Conservation (phyloP, 2,888 invertebrate species). For the Petrolisthes manimaculis region DNA sequence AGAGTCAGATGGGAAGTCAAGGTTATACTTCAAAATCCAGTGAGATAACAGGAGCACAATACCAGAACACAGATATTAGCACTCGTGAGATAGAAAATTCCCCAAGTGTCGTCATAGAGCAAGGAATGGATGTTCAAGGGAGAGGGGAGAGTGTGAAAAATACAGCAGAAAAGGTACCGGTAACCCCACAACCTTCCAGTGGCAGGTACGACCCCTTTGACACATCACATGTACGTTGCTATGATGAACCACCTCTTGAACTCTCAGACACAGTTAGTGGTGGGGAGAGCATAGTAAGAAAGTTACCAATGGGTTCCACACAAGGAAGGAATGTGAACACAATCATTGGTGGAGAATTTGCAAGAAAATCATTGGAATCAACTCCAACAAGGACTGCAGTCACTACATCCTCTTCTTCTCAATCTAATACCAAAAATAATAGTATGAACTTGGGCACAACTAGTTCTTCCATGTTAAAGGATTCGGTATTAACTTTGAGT, state of each 20-base stretch:
- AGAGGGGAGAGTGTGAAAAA: background rate
- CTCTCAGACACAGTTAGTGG: constrained; percentile 6
- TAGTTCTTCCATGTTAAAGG: background rate
- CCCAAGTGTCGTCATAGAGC: too few species aligned
- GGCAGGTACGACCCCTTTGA: constrained; percentile 56
- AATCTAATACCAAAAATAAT: too few species aligned
- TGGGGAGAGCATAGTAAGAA: background rate
- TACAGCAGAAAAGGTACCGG: background rate
- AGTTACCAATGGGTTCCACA: background rate
- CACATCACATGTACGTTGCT: constrained; percentile 50
- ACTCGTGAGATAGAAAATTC: background rate
- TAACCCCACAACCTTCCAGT: background rate
- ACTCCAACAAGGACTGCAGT: too few species aligned
- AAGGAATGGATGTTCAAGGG: background rate
- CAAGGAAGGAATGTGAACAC: background rate
- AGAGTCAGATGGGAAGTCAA: background rate
- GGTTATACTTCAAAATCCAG: constrained; percentile 21
- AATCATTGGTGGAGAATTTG: too few species aligned
- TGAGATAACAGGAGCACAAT: background rate
- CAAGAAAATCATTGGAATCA: too few species aligned
- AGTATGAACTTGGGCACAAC: background rate
- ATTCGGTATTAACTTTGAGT: background rate
- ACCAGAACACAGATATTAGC: constrained; percentile 1
- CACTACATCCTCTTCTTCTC: background rate
- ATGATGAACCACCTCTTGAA: constrained; percentile 58